Evolutionary conservation across 2,888 invertebrate species (phyloP), one percentile per base, ranked within the genome.

Genomic region (Stegophylla sp.): DNA sequence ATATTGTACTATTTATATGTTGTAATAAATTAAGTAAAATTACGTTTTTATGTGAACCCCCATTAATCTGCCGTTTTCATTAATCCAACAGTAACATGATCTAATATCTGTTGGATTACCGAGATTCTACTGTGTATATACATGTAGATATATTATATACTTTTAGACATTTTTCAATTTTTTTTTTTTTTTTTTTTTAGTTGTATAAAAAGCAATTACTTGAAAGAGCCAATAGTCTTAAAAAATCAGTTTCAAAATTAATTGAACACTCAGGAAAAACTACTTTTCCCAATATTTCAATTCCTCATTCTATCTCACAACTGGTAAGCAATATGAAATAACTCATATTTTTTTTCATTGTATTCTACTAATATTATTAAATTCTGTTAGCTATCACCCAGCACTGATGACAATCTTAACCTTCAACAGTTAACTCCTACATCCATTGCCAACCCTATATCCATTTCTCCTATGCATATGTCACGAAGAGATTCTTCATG

Each of bases 161-260:
- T n/a, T n/a, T n/a, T n/a, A n/a, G n/a, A n/a, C n/a, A n/a, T n/a
- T n/a, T n/a, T n/a, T n/a, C 51, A 26, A 28, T 48, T 59, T 1
- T 34, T 53, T n/a, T 43, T 43, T 23, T 51, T 28, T 53, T 72
- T 61, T 45, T 23, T 64, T 82, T 82, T 13, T 34, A 83, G 83
- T 26, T 71, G 15, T 82, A 82, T 59, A 84, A 88, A 83, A 89
- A 89, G 83, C 88, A 88, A 56, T 85, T 90, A 71, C 88, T 89
- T 88, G 88, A 87, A 64, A 87, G 94, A 75, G 94, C 94, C 23
- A 94, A 94, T 86, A 94, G 94, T 87, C 88, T 95, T 83, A 94
- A 94, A 87, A 91, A 92, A 85, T 94, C 94, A 28, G 91, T 95
- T 82, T 89, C 93, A 83, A 92, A 91, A 86, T 90, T 95, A 59